phyloP scores from a whole-genome alignment of 2,113 vertebrate genomes.

The Sphaerodactylus townsendi region DNA sequence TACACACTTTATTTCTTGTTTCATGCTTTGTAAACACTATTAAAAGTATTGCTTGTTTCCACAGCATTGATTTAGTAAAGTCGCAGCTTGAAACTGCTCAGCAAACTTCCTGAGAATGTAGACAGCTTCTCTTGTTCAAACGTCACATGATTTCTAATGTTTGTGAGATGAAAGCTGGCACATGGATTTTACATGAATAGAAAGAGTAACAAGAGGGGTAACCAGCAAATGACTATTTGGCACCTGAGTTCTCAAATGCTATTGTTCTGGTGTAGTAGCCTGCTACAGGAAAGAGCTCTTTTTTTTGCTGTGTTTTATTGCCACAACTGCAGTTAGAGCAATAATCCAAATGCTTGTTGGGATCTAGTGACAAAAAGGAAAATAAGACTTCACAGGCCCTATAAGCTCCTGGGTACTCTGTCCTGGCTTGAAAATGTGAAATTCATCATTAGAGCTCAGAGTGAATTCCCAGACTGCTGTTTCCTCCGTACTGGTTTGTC shows the following conservation, averaged over 20 bases:
- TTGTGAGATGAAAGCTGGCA: background rate
- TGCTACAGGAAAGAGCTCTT: background rate
- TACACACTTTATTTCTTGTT: background rate
- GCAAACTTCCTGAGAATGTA: background rate
- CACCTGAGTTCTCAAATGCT: background rate
- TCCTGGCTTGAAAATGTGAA: background rate
- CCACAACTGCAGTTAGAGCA: background rate
- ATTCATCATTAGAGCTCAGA: background rate
- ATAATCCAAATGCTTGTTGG: no score
- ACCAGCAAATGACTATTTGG: background rate
- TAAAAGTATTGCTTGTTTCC: background rate
- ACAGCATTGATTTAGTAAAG: background rate
- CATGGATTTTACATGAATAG: background rate
- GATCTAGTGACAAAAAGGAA: no score
- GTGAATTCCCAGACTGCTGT: background rate
- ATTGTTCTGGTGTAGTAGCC: no score
- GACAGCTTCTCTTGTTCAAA: background rate
- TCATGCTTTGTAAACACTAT: background rate
- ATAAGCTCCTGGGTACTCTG: background rate
- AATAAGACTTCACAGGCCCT: background rate
- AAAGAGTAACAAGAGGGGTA: background rate
- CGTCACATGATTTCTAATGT: background rate
- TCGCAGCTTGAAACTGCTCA: background rate
- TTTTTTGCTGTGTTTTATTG: background rate
- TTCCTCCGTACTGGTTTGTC: background rate